Evolutionary conservation across 2,888 invertebrate species (phyloP).

Genomic region (Cheilosia vulpina): DNA sequence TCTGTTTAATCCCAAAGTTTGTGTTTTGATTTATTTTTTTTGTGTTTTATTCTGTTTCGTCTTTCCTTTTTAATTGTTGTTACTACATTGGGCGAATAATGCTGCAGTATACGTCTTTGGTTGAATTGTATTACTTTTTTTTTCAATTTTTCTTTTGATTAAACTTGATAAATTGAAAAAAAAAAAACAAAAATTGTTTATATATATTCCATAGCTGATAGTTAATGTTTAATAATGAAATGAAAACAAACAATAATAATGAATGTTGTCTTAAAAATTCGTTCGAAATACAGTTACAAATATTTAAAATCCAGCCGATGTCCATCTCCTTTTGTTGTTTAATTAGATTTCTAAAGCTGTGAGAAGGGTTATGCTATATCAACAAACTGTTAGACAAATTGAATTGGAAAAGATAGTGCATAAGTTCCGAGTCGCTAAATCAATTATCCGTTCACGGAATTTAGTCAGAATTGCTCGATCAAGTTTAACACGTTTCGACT

Average conservation of each 20-base stretch:
- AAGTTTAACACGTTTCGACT: no score
- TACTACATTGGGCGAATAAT: conserved; percentile 7
- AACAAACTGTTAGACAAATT: no score
- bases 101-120: conserved; percentile 9
- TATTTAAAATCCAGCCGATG: conserved; percentile 8
- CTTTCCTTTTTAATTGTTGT: conserved; percentile 18
- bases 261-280: conserved; percentile 58
- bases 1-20: conserved; percentile 28
- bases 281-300: conserved; percentile 43
- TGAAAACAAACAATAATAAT: conserved; percentile 38
- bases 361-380: no score
- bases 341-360: not conserved
- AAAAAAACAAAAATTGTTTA: conserved; percentile 49
- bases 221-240: conserved; percentile 58
- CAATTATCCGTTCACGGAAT: no score
- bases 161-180: conserved; percentile 18
- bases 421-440: no score
- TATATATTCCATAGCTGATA: conserved; percentile 70
- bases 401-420: no score
- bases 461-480: no score
- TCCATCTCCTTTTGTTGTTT: not conserved
- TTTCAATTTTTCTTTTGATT: conserved; percentile 23
- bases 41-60: not conserved
- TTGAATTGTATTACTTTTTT: conserved; percentile 35
- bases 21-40: conserved; percentile 3